Evolutionary conservation across 2,113 vertebrate species (phyloP).

Genomic region (Chrysochloris asiatica): DNA sequence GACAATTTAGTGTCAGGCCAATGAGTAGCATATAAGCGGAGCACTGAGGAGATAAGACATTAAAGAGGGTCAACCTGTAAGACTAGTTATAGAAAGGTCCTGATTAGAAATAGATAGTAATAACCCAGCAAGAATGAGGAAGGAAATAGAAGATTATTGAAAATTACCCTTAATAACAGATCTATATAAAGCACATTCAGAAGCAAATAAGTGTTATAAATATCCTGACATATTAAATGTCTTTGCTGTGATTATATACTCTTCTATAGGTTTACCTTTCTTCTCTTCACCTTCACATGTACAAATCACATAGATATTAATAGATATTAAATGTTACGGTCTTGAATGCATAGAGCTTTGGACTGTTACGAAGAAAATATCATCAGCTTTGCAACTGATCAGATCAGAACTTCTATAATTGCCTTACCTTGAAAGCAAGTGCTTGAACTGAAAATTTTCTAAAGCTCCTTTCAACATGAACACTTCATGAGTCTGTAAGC

Average conservation of each 20-base stretch:
- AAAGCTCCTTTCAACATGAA: background rate
- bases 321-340: background rate
- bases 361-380: background rate
- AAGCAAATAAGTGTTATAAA: conserved; percentile 39
- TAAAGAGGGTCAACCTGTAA: background rate
- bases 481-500: background rate
- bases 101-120: conserved; percentile 28
- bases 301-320: conserved; percentile 6
- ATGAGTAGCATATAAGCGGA: background rate
- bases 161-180: conserved; percentile 58
- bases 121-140: conserved; percentile 3
- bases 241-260: background rate
- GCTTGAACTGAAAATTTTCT: background rate
- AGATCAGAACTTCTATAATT: background rate
- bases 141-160: conserved; percentile 36
- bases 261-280: background rate
- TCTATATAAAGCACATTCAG: conserved; percentile 46
- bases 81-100: background rate
- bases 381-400: background rate
- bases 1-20: background rate
- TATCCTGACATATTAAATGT: background rate
- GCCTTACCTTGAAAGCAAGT: background rate
- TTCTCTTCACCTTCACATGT: background rate
- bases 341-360: background rate
- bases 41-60: background rate